These are phyloP conservation scores for Crenuchus spilurus DNA, from an alignment of 2,797 vertebrate genomes.

Conservation along the genomic window DNA sequence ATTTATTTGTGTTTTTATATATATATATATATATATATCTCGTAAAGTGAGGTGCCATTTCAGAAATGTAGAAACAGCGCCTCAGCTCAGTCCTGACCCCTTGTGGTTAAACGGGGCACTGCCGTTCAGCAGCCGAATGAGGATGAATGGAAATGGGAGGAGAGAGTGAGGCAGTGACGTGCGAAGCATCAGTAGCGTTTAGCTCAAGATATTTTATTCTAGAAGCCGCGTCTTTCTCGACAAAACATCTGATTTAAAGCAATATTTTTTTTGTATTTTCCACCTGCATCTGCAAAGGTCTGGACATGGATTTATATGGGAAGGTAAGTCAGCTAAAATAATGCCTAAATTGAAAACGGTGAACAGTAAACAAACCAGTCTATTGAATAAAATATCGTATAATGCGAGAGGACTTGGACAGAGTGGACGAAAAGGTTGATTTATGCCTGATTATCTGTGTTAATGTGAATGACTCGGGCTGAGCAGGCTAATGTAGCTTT, in stretches of 20 bases:
- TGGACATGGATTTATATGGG: conserved; percentile 84
- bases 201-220: conserved; percentile 40
- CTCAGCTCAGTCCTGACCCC: conserved; percentile 22
- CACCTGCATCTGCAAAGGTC: conserved; percentile 18
- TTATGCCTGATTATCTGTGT: too few relatives aligned
- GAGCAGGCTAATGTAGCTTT: neutral
- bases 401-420: too few relatives aligned
- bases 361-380: neutral
- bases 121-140: neutral
- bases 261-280: neutral
- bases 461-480: neutral
- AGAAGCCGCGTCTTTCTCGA: conserved; percentile 36
- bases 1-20: too few relatives aligned
- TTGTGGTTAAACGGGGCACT: neutral
- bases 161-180: conserved; percentile 40
- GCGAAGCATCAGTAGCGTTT: conserved; percentile 40
- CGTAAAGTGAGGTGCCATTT: too few relatives aligned
- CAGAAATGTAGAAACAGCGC: too few relatives aligned
- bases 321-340: conserved; percentile 78
- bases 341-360: neutral
- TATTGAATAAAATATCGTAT: neutral
- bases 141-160: conserved; percentile 47
- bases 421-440: too few relatives aligned
- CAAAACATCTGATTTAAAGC: conserved; percentile 15
- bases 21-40: too few relatives aligned